These are phyloP conservation scores for Cepaea nemoralis DNA, from an alignment of 1,140 invertebrate genomes.

Conservation along the genomic window DNA sequence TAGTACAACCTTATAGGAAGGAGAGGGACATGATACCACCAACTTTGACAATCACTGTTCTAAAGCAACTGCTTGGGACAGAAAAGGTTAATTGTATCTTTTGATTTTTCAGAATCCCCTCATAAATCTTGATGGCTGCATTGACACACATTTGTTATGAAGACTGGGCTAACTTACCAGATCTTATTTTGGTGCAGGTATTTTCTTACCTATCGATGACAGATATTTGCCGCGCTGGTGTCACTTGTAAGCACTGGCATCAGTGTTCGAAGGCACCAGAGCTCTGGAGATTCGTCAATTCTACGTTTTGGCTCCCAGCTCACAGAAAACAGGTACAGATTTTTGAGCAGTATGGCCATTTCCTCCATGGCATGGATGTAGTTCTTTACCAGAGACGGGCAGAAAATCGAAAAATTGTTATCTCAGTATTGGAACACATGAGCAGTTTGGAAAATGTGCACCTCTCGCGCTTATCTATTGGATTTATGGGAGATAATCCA, in stretches of 20 bases:
- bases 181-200: constrained; percentile 1
- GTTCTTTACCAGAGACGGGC: constrained; percentile 36
- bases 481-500: constrained; percentile 57
- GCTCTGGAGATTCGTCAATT: constrained; percentile 23
- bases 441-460: constrained; percentile 36
- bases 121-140: neutral
- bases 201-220: constrained; percentile 8
- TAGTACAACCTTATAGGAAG: no score
- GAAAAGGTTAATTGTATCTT: no score
- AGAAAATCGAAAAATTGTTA: constrained; percentile 47
- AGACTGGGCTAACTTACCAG: constrained; percentile 31
- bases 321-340: neutral
- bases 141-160: neutral
- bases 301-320: constrained; percentile 11
- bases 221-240: neutral
- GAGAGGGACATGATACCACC: no score
- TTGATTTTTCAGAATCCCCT: neutral
- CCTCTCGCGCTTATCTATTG: constrained; percentile 47
- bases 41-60: no score
- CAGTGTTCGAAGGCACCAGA: constrained; percentile 19
- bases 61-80: no score
- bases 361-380: constrained; percentile 39
- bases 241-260: constrained; percentile 16
- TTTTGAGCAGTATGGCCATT: constrained; percentile 39
- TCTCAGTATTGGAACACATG: constrained; percentile 44